A percentile compares a stretch with the other conserved stretches of the same genome.
Conservation (phyloP, 2,888 invertebrate species). For the Oscheius sp. region DNA sequence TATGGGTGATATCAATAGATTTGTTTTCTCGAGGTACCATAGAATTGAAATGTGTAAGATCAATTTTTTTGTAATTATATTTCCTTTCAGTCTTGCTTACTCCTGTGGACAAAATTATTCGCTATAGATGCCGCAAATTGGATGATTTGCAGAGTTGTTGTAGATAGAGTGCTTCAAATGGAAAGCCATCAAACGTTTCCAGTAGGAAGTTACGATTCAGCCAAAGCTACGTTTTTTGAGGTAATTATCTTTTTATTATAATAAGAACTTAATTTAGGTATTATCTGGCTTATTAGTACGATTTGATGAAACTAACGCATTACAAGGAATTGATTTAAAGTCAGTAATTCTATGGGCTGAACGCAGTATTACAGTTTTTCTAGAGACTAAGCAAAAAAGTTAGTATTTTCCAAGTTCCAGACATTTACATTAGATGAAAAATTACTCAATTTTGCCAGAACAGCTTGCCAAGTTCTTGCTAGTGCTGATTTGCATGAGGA, state of each 20-base stretch:
- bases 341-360: constrained; percentile 16
- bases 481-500: not conserved
- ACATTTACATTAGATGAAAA: not conserved
- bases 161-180: constrained; percentile 21
- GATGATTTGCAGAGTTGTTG: constrained; percentile 14
- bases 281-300: not conserved
- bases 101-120: not conserved
- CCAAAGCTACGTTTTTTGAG: not conserved
- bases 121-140: constrained; percentile 11
- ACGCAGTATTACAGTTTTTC: not conserved
- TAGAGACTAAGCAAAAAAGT: not conserved
- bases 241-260: not conserved
- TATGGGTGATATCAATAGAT: not conserved
- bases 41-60: not conserved
- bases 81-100: not conserved
- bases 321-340: not conserved
- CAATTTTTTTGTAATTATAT: not conserved
- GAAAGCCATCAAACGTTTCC: not conserved
- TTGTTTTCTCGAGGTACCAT: not conserved
- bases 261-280: not conserved
- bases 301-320: not conserved
- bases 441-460: not conserved
- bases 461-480: constrained; percentile 1
- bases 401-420: not conserved
- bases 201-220: not conserved